phyloP scores from a whole-genome alignment of 2,113 vertebrate species.

The Phaetusa simplex region DNA sequence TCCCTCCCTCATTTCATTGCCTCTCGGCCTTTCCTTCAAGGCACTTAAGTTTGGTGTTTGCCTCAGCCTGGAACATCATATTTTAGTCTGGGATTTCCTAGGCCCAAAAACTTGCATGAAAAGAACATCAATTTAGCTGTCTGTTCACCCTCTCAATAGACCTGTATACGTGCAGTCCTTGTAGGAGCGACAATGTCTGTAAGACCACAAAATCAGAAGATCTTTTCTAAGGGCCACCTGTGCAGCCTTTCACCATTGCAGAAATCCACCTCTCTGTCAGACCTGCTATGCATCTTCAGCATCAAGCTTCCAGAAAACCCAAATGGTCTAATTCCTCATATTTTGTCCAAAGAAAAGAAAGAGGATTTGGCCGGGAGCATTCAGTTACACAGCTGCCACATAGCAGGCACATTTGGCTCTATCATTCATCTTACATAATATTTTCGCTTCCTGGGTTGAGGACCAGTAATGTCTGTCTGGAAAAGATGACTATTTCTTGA shows the following conservation, averaged over 20 bases:
- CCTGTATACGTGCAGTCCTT: fast-evolving
- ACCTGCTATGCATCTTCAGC: not conserved
- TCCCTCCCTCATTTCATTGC: not conserved
- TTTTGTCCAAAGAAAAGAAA: not conserved
- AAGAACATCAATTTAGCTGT: not conserved
- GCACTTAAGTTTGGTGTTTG: not conserved
- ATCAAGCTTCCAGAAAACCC: not conserved
- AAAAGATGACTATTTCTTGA: not conserved
- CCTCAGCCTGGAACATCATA: not conserved
- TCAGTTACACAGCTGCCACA: not conserved
- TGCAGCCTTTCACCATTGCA: not conserved
- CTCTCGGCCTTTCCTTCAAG: not conserved
- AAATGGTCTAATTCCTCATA: not conserved
- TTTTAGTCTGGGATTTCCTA: not conserved
- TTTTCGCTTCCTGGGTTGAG: not conserved
- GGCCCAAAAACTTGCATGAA: not conserved
- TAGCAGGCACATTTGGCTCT: not conserved
- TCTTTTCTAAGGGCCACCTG: not conserved
- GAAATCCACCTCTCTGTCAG: not conserved
- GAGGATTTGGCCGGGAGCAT: not conserved
- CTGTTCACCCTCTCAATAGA: not conserved
- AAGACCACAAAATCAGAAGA: not conserved
- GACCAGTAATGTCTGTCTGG: not conserved
- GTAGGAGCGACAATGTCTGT: not conserved
- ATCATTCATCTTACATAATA: not conserved